phyloP scores from a whole-genome alignment of 2,113 vertebrate species.

The Petrocephalus zakoni region DNA sequence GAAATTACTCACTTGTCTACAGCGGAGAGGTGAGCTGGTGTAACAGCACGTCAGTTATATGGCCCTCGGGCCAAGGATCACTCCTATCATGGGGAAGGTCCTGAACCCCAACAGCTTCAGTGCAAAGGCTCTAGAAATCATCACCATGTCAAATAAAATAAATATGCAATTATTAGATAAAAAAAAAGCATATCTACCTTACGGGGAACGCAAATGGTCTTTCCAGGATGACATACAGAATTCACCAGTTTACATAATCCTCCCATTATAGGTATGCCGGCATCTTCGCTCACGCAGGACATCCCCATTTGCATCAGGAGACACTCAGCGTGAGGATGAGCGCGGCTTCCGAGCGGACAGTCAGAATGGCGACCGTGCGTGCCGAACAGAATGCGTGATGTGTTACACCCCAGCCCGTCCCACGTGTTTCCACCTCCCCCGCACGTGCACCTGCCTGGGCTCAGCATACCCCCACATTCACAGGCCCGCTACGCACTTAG shows the following conservation, averaged over 20 bases:
- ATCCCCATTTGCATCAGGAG: neutral
- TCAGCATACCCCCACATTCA: neutral
- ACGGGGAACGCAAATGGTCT: neutral
- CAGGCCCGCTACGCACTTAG: neutral
- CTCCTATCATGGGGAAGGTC: neutral
- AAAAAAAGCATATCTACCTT: neutral
- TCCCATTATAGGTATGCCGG: neutral
- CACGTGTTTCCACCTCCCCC: neutral
- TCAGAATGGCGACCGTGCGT: neutral
- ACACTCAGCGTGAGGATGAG: neutral
- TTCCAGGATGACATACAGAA: neutral
- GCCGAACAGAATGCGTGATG: neutral
- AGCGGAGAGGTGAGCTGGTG: neutral
- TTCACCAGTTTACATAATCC: neutral
- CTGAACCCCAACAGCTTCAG: neutral
- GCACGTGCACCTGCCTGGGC: neutral
- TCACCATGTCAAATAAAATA: neutral
- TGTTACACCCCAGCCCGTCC: neutral
- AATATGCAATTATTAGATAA: neutral
- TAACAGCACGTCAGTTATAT: neutral
- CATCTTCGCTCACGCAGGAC: neutral
- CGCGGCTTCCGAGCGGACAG: neutral
- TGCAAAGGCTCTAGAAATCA: neutral
- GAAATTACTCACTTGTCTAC: slow-evolving; percentile 10
- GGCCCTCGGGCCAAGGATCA: neutral